These are phyloP conservation scores for Ennomos erosarius DNA, from an alignment of 2,888 invertebrate species.

Conservation along the genomic window DNA sequence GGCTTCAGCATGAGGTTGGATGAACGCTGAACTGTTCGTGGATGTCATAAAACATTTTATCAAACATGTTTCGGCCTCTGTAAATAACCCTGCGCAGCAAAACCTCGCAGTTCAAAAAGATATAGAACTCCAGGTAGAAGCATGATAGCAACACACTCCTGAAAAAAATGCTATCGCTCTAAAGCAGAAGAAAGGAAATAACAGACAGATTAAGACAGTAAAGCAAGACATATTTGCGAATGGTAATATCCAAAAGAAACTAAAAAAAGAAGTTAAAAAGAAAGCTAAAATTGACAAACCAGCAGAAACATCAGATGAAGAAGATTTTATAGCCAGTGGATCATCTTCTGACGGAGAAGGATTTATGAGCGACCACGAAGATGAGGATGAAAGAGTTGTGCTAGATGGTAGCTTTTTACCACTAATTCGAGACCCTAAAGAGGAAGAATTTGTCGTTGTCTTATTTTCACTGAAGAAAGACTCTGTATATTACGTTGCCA, in stretches of 20 bases:
- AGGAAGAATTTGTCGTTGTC: slow-evolving; percentile 6
- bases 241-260: too few relatives aligned
- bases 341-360: slow-evolving; percentile 13
- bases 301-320: slow-evolving; percentile 13
- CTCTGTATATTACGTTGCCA: slow-evolving; percentile 3
- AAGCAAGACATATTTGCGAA: too few relatives aligned
- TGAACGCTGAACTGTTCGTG: slow-evolving; percentile 54
- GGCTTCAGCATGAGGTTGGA: slow-evolving; percentile 52
- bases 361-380: slow-evolving; percentile 2
- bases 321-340: slow-evolving; percentile 3
- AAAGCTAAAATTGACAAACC: too few relatives aligned
- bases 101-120: too few relatives aligned
- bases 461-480: slow-evolving; percentile 3
- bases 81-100: slow-evolving; percentile 42
- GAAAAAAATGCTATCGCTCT: too few relatives aligned
- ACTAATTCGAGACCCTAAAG: slow-evolving; percentile 2
- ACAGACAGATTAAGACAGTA: too few relatives aligned
- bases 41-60: slow-evolving; percentile 58
- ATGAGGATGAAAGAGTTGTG: slow-evolving; percentile 3
- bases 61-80: slow-evolving; percentile 42
- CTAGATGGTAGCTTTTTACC: not conserved
- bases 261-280: too few relatives aligned
- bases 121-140: too few relatives aligned
- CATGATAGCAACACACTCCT: too few relatives aligned
- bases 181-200: too few relatives aligned